Evolutionary conservation across 2,888 invertebrate species (phyloP).

Genomic region (Calliphora vomitoria): DNA sequence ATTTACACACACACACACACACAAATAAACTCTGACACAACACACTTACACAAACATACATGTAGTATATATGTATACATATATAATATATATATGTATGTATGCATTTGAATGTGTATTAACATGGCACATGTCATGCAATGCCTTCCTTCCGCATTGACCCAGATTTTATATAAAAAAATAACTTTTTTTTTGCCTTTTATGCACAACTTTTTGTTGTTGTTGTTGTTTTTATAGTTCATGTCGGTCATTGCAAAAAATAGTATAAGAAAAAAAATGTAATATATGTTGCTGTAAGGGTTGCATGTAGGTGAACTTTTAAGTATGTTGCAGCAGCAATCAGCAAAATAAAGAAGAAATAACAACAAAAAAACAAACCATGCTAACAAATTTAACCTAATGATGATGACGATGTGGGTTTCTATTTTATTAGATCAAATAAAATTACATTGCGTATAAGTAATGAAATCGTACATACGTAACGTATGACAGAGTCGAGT

Average conservation of each 20-base stretch:
- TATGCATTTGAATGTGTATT: conserved; percentile 61
- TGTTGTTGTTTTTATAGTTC: conserved; percentile 68
- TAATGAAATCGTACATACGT: background rate
- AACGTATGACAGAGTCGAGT: background rate
- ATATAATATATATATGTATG: conserved; percentile 17
- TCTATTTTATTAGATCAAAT: background rate
- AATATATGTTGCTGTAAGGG: conserved; percentile 44
- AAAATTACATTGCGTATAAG: conserved; percentile 18
- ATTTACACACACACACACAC: conserved; percentile 42
- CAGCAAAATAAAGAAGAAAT: background rate
- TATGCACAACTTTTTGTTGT: conserved; percentile 56
- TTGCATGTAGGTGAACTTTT: conserved; percentile 69
- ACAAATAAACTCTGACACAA: conserved; percentile 49
- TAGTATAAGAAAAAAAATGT: conserved; percentile 43
- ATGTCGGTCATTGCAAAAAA: conserved; percentile 71
- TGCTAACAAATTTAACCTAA: conserved; percentile 44
- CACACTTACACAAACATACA: conserved; percentile 7
- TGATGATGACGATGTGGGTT: conserved; percentile 30
- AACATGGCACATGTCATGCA: conserved; percentile 74
- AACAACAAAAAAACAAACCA: conserved; percentile 19
- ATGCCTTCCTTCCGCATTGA: conserved; percentile 75
- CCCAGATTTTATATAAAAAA: conserved; percentile 66
- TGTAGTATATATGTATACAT: background rate
- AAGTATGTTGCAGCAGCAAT: conserved; percentile 51
- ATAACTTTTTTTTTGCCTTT: conserved; percentile 52